A percentile compares a stretch with the other conserved stretches of the same genome.
These are phyloP conservation scores for Plectrocnemia conspersa DNA, from an alignment of 1,140 invertebrate species.

Conservation along the genomic window DNA sequence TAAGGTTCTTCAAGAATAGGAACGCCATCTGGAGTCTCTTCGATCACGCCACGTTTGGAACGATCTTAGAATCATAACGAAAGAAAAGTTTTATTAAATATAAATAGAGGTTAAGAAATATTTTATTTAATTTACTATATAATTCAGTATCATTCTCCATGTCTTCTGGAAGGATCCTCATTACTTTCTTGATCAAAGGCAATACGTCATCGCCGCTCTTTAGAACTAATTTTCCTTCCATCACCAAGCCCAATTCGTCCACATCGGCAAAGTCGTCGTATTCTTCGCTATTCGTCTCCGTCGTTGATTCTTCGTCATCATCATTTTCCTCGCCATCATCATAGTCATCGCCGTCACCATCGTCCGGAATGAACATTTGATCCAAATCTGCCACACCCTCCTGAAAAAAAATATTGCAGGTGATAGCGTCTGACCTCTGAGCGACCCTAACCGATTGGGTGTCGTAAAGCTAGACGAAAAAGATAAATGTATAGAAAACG, in stretches of 20 bases:
- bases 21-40: constrained; percentile 26
- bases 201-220: too few species aligned
- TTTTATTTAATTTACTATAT: neutral
- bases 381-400: too few species aligned
- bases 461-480: too few species aligned
- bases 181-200: constrained; percentile 24
- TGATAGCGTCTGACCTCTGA: too few species aligned
- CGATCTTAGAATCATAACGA: constrained; percentile 19
- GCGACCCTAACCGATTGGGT: too few species aligned
- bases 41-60: constrained; percentile 23
- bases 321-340: neutral
- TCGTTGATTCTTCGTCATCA: neutral
- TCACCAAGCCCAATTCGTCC: too few species aligned
- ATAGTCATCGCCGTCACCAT: too few species aligned
- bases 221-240: too few species aligned
- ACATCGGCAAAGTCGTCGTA: too few species aligned
- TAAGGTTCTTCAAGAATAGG: constrained; percentile 29
- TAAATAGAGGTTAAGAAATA: neutral
- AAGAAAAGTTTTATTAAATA: neutral
- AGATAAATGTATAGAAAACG: too few species aligned
- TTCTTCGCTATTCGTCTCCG: constrained; percentile 7
- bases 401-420: too few species aligned
- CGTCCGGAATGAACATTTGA: too few species aligned
- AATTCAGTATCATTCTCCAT: constrained; percentile 9
- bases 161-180: constrained; percentile 18